Evolutionary conservation across 1,140 invertebrate genomes (phyloP).

Genomic region (Anastrepha ludens): DNA sequence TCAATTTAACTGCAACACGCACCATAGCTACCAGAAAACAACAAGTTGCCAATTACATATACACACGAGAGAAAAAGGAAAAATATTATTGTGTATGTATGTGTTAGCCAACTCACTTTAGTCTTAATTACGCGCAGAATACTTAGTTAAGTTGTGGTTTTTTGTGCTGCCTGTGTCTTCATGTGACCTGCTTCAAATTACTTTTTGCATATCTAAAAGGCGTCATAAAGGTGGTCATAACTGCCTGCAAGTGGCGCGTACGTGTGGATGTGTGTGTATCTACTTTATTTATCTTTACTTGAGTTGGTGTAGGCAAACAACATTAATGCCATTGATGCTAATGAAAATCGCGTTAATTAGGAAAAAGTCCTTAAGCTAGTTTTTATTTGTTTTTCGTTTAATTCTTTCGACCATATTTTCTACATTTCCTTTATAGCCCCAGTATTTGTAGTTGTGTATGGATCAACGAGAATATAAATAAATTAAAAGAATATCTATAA

Average conservation of each 20-base stretch:
- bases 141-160: neutral
- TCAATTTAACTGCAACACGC: slow-evolving; percentile 39
- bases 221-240: slow-evolving; percentile 13
- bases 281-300: neutral
- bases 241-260: neutral
- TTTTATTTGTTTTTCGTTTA: slow-evolving; percentile 6
- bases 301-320: neutral
- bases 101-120: neutral
- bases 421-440: neutral
- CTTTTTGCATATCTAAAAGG: slow-evolving; percentile 1
- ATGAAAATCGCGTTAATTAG: slow-evolving; percentile 40
- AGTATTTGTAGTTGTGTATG: neutral
- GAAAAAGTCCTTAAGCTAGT: neutral
- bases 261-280: neutral
- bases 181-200: neutral
- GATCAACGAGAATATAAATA: neutral
- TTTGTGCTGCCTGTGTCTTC: neutral
- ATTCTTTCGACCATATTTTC: neutral
- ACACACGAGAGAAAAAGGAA: neutral
- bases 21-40: slow-evolving; percentile 9
- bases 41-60: slow-evolving; percentile 1
- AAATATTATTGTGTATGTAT: neutral
- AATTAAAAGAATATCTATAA: neutral
- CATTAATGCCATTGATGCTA: neutral
- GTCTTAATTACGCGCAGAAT: slow-evolving; percentile 4